Evolutionary conservation across 2,888 invertebrate genomes (phyloP).

Genomic region (Agrochola circellaris): DNA sequence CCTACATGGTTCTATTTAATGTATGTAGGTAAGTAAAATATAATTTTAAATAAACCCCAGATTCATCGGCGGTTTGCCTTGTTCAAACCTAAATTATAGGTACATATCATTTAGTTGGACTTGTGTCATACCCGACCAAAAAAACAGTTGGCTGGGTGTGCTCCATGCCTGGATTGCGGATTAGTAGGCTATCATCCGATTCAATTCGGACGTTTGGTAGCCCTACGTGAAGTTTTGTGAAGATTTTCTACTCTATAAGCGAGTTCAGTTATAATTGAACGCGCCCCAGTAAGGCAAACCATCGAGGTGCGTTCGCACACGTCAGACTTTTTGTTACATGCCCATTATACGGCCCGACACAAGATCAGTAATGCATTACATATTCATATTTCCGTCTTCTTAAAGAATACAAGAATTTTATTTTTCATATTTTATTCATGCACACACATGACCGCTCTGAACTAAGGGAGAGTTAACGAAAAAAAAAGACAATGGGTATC

Average conservation of each 20-base stretch:
- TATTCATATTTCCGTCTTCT: no score
- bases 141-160: background rate
- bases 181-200: background rate
- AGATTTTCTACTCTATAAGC: background rate
- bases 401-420: constrained; percentile 4
- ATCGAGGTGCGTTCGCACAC: background rate
- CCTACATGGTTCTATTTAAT: constrained; percentile 34
- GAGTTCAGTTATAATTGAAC: background rate
- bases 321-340: background rate
- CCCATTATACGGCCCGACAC: background rate
- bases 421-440: background rate
- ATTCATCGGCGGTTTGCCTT: constrained; percentile 2
- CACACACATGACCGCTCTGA: background rate
- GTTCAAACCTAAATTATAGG: background rate
- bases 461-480: background rate
- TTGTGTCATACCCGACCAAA: background rate
- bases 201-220: background rate
- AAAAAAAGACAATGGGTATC: background rate
- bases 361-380: background rate
- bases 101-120: background rate
- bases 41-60: constrained; percentile 4
- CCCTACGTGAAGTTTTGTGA: background rate
- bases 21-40: background rate
- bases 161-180: background rate
- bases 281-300: background rate